Conservation (phyloP, 2,113 vertebrate species). For the Scolopax mira region DNA sequence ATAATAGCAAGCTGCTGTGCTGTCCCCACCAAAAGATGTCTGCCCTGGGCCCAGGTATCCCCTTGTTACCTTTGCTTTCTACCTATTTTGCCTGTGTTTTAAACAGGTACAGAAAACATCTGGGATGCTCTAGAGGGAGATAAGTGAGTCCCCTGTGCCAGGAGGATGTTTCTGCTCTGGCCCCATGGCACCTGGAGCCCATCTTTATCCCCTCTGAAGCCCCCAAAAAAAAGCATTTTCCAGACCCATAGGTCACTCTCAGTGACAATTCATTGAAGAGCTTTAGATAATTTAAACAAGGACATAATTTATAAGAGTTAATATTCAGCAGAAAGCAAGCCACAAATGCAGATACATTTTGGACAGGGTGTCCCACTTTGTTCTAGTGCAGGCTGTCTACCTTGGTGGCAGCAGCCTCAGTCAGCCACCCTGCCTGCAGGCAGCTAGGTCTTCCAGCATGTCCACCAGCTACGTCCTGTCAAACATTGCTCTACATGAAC, state of each 20-base stretch:
- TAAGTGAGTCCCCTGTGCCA: rapidly evolving
- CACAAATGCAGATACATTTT: not conserved
- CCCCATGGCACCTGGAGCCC: not conserved
- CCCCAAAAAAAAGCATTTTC: not conserved
- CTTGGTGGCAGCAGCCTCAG: not conserved
- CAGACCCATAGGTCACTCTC: not conserved
- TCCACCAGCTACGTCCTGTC: rapidly evolving
- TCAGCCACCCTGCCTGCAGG: not conserved
- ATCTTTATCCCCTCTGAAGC: not conserved
- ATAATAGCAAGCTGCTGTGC: not conserved
- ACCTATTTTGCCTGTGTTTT: not conserved
- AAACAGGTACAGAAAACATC: not conserved
- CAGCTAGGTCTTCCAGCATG: not conserved
- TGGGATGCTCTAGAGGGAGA: not conserved
- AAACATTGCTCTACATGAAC: not conserved
- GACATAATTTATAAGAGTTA: not conserved
- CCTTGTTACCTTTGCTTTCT: not conserved
- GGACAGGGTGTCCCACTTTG: not conserved
- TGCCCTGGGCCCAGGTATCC: not conserved
- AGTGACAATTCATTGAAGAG: not conserved
- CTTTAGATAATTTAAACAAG: not conserved
- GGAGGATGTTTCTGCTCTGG: not conserved
- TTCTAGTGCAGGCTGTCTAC: too few species aligned
- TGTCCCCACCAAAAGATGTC: not conserved
- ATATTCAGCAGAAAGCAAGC: not conserved